Evolutionary conservation across 2,797 vertebrate genomes (phyloP).

Genomic region (Cirrhinus molitorella): DNA sequence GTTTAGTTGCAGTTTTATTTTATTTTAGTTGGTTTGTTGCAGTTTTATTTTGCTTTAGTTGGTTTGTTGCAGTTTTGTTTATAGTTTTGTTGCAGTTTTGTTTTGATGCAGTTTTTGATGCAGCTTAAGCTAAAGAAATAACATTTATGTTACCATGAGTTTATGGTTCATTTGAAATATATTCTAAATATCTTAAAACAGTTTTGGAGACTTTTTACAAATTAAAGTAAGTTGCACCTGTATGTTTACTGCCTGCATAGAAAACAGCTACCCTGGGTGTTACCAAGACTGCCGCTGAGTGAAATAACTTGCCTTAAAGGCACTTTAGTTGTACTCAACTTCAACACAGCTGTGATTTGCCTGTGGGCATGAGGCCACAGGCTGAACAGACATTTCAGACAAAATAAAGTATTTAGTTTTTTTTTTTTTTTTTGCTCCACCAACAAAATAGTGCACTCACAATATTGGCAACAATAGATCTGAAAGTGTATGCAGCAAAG

Average conservation of each 20-base stretch:
- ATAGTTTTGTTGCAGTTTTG: no score
- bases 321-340: background rate
- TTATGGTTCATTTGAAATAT: no score
- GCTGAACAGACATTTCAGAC: background rate
- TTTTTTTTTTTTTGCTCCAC: background rate
- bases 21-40: no score
- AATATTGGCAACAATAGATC: background rate
- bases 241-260: background rate
- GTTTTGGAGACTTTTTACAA: background rate
- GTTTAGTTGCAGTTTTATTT: no score
- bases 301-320: background rate
- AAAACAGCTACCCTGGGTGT: background rate
- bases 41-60: no score
- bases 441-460: background rate
- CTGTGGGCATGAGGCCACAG: background rate
- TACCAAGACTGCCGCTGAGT: background rate
- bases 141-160: background rate
- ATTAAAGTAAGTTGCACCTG: background rate
- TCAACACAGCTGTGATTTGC: background rate
- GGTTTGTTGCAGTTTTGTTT: no score
- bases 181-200: no score
- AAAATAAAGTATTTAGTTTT: background rate
- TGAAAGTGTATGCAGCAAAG: background rate
- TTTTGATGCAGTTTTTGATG: background rate
- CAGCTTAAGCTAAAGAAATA: background rate